Evolutionary conservation across 1,140 invertebrate genomes (phyloP).

Genomic region (Philaenus spumarius): DNA sequence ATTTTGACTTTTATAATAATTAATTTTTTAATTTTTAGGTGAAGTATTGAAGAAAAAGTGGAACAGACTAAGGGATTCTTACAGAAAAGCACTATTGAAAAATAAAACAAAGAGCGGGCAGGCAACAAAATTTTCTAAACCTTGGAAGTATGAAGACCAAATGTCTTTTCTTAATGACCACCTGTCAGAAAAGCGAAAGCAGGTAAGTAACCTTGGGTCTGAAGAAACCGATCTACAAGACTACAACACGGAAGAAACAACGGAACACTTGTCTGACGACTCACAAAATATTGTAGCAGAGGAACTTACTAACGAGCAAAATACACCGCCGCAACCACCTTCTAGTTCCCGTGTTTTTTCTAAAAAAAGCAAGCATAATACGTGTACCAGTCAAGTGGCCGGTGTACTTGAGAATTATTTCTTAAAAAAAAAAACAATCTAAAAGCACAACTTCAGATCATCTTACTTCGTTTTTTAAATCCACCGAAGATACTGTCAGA

Average conservation of each 20-base stretch:
- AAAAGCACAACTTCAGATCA: too few species aligned
- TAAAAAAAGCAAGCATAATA: too few species aligned
- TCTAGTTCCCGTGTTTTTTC: too few species aligned
- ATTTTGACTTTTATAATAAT: constrained; percentile 4
- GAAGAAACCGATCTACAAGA: not conserved
- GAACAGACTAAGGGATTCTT: constrained; percentile 15
- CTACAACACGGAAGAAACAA: not conserved
- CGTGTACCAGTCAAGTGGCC: too few species aligned
- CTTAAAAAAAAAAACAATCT: too few species aligned
- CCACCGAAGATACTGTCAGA: too few species aligned
- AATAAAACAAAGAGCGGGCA: constrained; percentile 5
- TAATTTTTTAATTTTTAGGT: constrained; percentile 12
- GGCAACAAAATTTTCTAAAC: not conserved
- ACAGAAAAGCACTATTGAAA: not conserved
- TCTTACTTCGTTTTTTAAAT: too few species aligned
- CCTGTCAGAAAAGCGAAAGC: not conserved
- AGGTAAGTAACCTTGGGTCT: not conserved
- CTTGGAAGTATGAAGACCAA: constrained; percentile 4
- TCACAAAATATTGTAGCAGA: too few species aligned
- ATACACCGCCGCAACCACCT: not conserved
- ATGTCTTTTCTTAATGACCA: constrained; percentile 5
- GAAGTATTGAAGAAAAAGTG: constrained; percentile 19
- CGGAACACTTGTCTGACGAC: constrained; percentile 3
- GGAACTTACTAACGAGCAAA: too few species aligned
- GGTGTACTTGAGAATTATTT: too few species aligned